Conservation (phyloP, 2,888 invertebrate genomes). For the Ophion slaviceki region DNA sequence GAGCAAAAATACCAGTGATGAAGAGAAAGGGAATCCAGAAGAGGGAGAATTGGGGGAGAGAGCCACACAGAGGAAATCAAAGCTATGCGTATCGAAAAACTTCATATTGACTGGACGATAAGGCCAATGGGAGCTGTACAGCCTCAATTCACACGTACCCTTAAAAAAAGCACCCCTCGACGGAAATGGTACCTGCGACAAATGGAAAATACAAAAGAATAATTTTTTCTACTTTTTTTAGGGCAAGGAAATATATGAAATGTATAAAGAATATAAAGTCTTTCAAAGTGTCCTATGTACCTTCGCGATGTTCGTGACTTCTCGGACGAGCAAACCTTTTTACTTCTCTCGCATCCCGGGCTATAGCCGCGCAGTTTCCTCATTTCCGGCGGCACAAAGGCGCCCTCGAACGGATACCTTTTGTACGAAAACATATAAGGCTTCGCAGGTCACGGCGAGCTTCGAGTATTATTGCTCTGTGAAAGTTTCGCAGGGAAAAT, state of each 20-base stretch:
- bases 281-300: neutral
- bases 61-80: neutral
- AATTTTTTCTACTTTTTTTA: neutral
- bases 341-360: neutral
- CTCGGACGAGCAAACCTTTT: neutral
- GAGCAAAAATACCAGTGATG: conserved; percentile 13
- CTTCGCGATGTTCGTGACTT: neutral
- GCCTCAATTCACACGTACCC: conserved; percentile 23
- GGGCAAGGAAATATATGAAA: neutral
- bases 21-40: neutral
- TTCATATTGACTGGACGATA: conserved; percentile 28
- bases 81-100: conserved; percentile 16
- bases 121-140: conserved; percentile 2
- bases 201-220: conserved; percentile 16
- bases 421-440: neutral
- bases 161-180: conserved; percentile 1
- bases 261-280: neutral
- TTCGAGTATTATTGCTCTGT: neutral
- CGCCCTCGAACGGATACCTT: neutral
- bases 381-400: neutral
- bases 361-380: neutral
- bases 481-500: neutral
- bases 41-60: neutral
- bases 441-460: neutral
- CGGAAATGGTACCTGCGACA: conserved; percentile 4